phyloP scores from a whole-genome alignment of 2,797 vertebrate species.

The Micromesistius poutassou region DNA sequence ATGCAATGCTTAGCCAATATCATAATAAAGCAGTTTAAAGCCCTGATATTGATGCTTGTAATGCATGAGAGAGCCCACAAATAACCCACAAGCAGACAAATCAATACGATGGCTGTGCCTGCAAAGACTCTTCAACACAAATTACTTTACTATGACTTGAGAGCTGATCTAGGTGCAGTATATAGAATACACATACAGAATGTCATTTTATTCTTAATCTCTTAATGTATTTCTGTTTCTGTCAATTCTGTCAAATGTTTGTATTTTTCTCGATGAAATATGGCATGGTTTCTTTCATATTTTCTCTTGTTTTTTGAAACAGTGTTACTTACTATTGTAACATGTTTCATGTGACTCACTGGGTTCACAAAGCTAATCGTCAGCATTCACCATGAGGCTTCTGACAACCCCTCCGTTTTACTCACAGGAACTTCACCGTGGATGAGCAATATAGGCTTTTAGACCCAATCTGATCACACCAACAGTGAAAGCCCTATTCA shows the following conservation, averaged over 20 bases:
- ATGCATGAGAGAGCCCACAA: constrained; percentile 50
- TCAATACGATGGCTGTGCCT: constrained; percentile 46
- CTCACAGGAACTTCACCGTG: background rate
- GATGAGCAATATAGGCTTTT: background rate
- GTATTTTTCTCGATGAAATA: background rate
- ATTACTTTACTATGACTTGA: constrained; percentile 24
- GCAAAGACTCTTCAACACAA: constrained; percentile 42
- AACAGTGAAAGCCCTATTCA: background rate
- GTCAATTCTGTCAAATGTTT: background rate
- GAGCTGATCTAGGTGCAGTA: background rate
- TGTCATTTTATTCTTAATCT: background rate
- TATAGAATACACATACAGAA: background rate
- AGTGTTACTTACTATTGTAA: no score
- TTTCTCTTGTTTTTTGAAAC: no score
- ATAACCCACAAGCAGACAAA: constrained; percentile 50
- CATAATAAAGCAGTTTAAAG: constrained; percentile 4
- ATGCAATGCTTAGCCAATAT: background rate
- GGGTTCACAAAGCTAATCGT: no score
- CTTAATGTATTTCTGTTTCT: background rate
- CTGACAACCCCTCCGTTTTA: background rate
- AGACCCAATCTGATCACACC: background rate
- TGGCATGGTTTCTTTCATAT: background rate
- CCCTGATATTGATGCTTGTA: constrained; percentile 23
- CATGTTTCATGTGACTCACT: no score
- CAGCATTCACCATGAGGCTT: background rate